Percentiles rank a stretch among this genome's conserved stretches.
phyloP scores from a whole-genome alignment of 35 echinoderm and acorn worm genomes.

The Nesometra sesokonis region DNA sequence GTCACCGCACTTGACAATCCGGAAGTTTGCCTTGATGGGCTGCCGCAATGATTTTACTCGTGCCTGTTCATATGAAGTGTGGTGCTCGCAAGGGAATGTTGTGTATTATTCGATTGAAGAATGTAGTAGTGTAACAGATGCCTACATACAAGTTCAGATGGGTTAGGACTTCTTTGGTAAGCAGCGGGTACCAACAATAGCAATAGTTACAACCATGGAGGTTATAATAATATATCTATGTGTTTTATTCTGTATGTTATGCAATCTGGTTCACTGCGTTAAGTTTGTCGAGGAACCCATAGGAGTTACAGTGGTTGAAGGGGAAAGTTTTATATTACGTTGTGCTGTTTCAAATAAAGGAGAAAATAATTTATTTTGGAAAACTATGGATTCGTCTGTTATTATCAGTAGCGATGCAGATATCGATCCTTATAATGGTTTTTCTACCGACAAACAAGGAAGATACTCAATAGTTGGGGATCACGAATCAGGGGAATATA shows the following conservation, averaged over 20 bases:
- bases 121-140: neutral
- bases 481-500: neutral
- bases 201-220: neutral
- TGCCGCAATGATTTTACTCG: neutral
- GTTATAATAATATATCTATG: neutral
- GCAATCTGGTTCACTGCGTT: neutral
- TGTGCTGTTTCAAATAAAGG: neutral
- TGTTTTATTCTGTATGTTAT: neutral
- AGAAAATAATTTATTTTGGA: neutral
- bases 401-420: neutral
- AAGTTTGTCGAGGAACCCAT: neutral
- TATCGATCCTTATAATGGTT: neutral
- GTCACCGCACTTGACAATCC: neutral
- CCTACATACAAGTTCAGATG: neutral
- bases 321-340: neutral
- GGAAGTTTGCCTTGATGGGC: neutral
- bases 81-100: neutral
- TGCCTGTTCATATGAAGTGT: neutral
- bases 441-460: neutral
- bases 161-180: neutral
- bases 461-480: neutral
- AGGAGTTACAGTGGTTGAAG: neutral
- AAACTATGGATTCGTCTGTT: neutral
- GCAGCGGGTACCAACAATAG: neutral
- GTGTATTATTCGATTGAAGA: neutral